Evolutionary conservation across 37 sponge, comb jelly and placozoan species (phyloP).

Genomic region (Amphimedon queenslandica): DNA sequence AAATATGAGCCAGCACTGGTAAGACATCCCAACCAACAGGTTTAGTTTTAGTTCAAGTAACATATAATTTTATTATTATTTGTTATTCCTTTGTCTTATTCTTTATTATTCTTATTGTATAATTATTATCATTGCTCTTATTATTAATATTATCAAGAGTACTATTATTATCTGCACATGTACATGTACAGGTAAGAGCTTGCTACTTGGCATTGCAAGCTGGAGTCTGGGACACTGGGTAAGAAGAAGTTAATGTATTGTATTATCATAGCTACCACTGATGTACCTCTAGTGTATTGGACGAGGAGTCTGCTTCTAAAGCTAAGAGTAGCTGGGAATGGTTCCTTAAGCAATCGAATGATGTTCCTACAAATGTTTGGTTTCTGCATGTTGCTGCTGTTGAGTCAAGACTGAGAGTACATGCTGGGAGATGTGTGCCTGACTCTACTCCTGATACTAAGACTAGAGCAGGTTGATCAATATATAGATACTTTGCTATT

Average conservation of each 20-base stretch:
- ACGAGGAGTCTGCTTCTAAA: conserved; percentile 4
- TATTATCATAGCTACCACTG: background rate
- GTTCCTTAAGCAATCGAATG: conserved; percentile 4
- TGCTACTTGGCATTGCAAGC: conserved; percentile 15
- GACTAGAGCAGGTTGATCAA: too few species aligned
- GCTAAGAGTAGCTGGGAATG: conserved; percentile 13
- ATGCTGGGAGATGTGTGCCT: conserved; percentile 16
- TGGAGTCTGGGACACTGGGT: conserved; percentile 37
- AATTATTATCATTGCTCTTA: background rate
- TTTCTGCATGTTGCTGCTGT: conserved; percentile 25
- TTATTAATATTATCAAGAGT: background rate
- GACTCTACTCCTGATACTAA: background rate
- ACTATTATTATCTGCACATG: background rate
- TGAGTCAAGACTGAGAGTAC: conserved; percentile 26
- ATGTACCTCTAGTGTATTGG: conserved; percentile 6
- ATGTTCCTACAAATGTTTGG: conserved; percentile 1
- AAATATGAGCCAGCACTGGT: background rate
- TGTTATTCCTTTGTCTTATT: background rate
- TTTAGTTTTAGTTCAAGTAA: too few species aligned
- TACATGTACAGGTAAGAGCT: conserved; percentile 1
- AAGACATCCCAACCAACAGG: too few species aligned
- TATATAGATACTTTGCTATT: too few species aligned
- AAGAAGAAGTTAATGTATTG: background rate
- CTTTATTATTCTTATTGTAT: background rate
- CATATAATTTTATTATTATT: too few species aligned